Evolutionary conservation across 1,140 invertebrate genomes (phyloP), one percentile per base, ranked within the genome.

Genomic region (Adoxophyes honmai): DNA sequence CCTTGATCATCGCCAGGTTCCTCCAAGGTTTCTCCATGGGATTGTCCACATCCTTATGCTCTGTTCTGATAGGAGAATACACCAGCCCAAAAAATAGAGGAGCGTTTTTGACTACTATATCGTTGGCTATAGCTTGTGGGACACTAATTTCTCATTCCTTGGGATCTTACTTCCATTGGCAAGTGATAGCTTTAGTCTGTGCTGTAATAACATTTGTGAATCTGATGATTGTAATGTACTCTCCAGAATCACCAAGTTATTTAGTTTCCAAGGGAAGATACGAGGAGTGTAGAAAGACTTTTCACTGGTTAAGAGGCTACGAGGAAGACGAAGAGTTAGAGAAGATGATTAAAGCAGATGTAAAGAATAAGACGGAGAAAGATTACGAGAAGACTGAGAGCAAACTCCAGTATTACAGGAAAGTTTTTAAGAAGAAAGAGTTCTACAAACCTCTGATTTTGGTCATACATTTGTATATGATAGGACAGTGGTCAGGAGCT

Each of bases 241-340:
- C 71, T 0, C 74, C 74, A 4, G 74, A 76, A 58, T 73, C 74
- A 8, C 74, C 74, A 4, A 64, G 62, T 34, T 76, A 67, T 66
- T 52, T 74, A 37, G 63, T 66, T 9, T 55, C 61, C 51, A 65
- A 74, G 57, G 66, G 65, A 10, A 55, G 61, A 52, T 72, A 68
- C 35, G 64, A 64, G 9, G 67, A 74, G 15, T 63, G 70, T 55
- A 67, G 48, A 16, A 57, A 42, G 53, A 44, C 64, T 1, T 76
- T 68, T 36, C 55, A 63, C 33, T 76, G 71, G 68, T 34, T 73
- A 8, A 57, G 73, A 62, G 73, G 73, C n/a, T 62, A 73, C 18
- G 44, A 54, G 0, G 68, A 75, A 55, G 71, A 76, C 37, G 67
- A 64, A 1, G 73, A 76, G 54, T 35, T 76, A 28, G 55, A 66